phyloP scores from a whole-genome alignment of 1,140 invertebrate genomes.

The Lasaia peninsularis region DNA sequence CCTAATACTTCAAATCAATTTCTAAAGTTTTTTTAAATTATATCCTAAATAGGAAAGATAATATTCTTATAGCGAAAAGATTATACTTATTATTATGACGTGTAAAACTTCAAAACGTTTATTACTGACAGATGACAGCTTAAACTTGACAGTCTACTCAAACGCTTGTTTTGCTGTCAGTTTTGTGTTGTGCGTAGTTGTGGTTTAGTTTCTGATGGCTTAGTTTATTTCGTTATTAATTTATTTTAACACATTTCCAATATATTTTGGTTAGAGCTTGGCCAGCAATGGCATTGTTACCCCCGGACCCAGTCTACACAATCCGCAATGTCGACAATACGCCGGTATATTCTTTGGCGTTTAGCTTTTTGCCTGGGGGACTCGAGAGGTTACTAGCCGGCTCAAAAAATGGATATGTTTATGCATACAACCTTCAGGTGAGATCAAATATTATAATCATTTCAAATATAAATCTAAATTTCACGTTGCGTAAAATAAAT shows the following conservation, averaged over 20 bases:
- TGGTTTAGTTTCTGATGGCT: slow-evolving; percentile 72
- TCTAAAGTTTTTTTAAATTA: too few relatives aligned
- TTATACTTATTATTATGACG: too few relatives aligned
- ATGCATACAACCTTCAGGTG: slow-evolving; percentile 86
- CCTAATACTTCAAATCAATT: too few relatives aligned
- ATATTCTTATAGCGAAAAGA: too few relatives aligned
- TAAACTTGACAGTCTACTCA: slow-evolving; percentile 29
- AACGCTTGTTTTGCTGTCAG: slow-evolving; percentile 69
- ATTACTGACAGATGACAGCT: slow-evolving; percentile 17
- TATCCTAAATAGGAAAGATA: too few relatives aligned
- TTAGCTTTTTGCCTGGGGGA: slow-evolving; percentile 77
- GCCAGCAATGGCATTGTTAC: slow-evolving; percentile 72
- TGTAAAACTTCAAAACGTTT: too few relatives aligned
- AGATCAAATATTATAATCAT: slow-evolving; percentile 51
- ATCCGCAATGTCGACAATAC: slow-evolving; percentile 82
- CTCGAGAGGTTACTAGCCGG: slow-evolving; percentile 83
- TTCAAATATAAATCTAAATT: slow-evolving; percentile 28
- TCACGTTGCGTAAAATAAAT: slow-evolving; percentile 18
- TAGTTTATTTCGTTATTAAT: slow-evolving; percentile 71
- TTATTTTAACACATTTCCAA: slow-evolving; percentile 62
- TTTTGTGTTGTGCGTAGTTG: slow-evolving; percentile 77
- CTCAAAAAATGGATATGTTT: slow-evolving; percentile 82
- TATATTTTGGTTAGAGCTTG: slow-evolving; percentile 70
- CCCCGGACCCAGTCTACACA: slow-evolving; percentile 82
- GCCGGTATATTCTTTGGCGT: slow-evolving; percentile 81